phyloP scores from a whole-genome alignment of 2,113 vertebrate species.

The Peromyscus maniculatus region DNA sequence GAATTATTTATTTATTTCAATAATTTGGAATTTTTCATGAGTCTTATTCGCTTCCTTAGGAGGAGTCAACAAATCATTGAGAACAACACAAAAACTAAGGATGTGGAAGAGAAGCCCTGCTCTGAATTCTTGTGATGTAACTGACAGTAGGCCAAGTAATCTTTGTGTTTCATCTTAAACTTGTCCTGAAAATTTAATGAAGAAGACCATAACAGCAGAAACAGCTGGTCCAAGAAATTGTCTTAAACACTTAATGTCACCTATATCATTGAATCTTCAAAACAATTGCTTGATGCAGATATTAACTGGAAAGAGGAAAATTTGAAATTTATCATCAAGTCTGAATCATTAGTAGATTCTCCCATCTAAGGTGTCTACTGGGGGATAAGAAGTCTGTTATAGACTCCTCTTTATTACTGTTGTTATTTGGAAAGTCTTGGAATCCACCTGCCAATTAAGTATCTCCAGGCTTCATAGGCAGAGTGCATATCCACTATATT shows the following conservation, averaged over 20 bases:
- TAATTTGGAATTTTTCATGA: background rate
- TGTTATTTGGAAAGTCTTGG: background rate
- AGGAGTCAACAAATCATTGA: background rate
- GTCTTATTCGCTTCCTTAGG: background rate
- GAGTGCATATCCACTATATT: background rate
- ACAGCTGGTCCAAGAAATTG: background rate
- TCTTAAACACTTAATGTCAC: background rate
- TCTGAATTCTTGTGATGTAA: background rate
- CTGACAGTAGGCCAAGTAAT: background rate
- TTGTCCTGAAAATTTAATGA: conserved; percentile 26
- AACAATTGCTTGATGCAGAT: background rate
- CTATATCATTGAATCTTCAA: background rate
- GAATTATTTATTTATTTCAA: background rate
- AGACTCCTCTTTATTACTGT: background rate
- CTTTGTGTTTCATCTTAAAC: background rate
- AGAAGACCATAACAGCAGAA: background rate
- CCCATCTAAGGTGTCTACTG: background rate
- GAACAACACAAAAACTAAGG: background rate
- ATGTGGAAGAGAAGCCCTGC: background rate
- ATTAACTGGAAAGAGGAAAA: background rate
- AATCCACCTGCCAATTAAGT: background rate
- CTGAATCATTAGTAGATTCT: background rate
- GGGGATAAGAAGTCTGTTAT: background rate
- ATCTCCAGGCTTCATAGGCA: background rate
- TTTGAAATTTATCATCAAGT: background rate